Conservation (phyloP, 2,888 invertebrate genomes). For the Eupithecia subfuscata region DNA sequence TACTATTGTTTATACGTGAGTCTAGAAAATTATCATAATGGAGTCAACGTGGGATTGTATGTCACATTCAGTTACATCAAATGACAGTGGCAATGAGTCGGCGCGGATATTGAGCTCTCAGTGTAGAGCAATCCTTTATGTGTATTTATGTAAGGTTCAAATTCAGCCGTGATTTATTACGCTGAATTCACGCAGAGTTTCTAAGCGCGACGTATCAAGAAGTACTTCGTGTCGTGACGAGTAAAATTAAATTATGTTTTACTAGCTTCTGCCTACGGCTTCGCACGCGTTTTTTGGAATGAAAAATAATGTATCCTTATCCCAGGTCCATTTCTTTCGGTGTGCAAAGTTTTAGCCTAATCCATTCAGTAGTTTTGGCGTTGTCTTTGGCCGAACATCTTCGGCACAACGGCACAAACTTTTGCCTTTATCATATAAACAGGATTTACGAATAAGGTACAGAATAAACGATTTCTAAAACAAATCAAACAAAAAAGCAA, state of each 20-base stretch:
- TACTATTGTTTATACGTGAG: background rate
- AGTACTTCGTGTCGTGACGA: background rate
- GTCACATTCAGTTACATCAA: background rate
- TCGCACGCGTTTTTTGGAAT: too few relatives aligned
- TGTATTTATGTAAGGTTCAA: background rate
- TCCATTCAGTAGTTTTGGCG: too few relatives aligned
- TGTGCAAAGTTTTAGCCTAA: too few relatives aligned
- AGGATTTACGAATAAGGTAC: background rate
- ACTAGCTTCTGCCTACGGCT: too few relatives aligned
- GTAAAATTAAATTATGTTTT: background rate
- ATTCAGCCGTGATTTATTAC: background rate
- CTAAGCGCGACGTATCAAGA: too few relatives aligned
- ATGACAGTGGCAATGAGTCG: background rate
- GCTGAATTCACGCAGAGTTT: background rate
- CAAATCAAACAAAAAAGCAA: too few relatives aligned
- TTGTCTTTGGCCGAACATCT: too few relatives aligned
- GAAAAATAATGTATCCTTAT: too few relatives aligned
- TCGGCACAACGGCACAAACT: too few relatives aligned
- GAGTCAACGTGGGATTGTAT: constrained; percentile 3
- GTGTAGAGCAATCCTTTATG: background rate
- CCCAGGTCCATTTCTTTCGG: too few relatives aligned
- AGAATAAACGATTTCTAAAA: background rate
- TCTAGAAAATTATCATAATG: constrained; percentile 19
- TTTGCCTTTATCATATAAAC: too few relatives aligned
- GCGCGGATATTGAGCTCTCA: background rate